Evolutionary conservation across 1,140 invertebrate species (phyloP), one percentile per base, ranked within the genome.

Genomic region (Globodera rostochiensis): DNA sequence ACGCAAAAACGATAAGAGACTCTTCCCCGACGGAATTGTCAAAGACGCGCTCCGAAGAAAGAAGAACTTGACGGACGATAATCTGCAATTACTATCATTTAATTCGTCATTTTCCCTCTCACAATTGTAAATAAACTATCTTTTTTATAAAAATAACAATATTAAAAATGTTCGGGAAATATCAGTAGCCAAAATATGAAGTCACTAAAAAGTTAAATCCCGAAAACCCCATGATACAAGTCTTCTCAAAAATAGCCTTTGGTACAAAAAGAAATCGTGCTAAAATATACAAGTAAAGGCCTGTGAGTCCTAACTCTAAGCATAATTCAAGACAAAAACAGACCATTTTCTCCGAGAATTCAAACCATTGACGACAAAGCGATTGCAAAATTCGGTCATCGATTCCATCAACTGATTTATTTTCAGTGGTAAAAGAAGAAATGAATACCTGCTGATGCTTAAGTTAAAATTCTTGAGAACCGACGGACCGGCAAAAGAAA

Each of bases 11-110:
- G 46, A 66, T 47, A 19, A 76, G 57, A 45, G 74, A 25, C 21
- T 66, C 50, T 6, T 46, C 74, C 0, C 36, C 66, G 46, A 76
- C 74, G 5, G 74, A 76, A 57, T 36, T 76, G n/a, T 76, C 74
- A 57, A 76, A 76, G 36, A 76, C 74, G 46, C 49, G 11, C 66
- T 76, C 74, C 57, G 50, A 76, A 2, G 50, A 19, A 19, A 76
- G 66, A 57, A 76, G 74, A 9, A 76, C 19, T 64, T 60, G 36
- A 3, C 74, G 50, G 46, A 76, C 7, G 21, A 76, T 46, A 45
- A 64, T 19, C 74, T 76, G 7, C 3, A 76, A 21, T 15, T 25
- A 25, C 25, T 0, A 25, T 25, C 0, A 25, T 25, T 25, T 25
- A 25, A 25, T 25, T 25, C 1, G 25, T 25, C 25, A 25, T 25